These are phyloP conservation scores for Plestiodon gilberti DNA, from an alignment of 2,113 vertebrate genomes.

Conservation along the genomic window DNA sequence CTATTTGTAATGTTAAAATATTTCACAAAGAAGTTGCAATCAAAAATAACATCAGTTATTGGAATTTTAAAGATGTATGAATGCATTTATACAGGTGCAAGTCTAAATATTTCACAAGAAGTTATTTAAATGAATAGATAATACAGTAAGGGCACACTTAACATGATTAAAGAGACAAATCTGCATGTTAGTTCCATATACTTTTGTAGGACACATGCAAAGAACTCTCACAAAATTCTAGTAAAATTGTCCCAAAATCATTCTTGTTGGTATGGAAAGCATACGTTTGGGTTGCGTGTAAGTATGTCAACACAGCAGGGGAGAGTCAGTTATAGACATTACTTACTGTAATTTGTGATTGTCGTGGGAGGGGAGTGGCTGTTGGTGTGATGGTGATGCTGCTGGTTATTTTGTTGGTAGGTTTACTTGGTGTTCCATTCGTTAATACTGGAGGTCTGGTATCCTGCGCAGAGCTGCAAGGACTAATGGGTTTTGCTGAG, in stretches of 20 bases:
- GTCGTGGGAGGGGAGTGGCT: slow-evolving; percentile 89
- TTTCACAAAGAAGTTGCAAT: slow-evolving; percentile 80
- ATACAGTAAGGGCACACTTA: slow-evolving; percentile 92
- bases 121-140: slow-evolving; percentile 84
- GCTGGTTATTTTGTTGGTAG: slow-evolving; percentile 94
- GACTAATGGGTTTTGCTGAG: slow-evolving; percentile 78
- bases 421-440: slow-evolving; percentile 85
- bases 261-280: slow-evolving; percentile 71
- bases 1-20: slow-evolving; percentile 84
- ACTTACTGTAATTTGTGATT: slow-evolving; percentile 99
- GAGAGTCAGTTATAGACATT: slow-evolving; percentile 89
- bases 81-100: slow-evolving; percentile 87
- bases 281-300: slow-evolving; percentile 70
- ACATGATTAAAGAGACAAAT: slow-evolving; percentile 82
- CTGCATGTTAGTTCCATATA: slow-evolving; percentile 73
- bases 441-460: slow-evolving; percentile 85
- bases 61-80: slow-evolving; percentile 84
- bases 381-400: slow-evolving; percentile 98
- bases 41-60: slow-evolving; percentile 80
- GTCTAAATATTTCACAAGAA: slow-evolving; percentile 87
- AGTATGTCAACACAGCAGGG: slow-evolving; percentile 68
- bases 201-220: slow-evolving; percentile 84
- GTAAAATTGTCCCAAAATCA: slow-evolving; percentile 68
- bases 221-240: slow-evolving; percentile 77
- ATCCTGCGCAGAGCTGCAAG: slow-evolving; percentile 80